Percentiles rank a stretch among this genome's conserved stretches.
These are phyloP conservation scores for Scyliorhinus canicula DNA, from an alignment of 2,797 vertebrate genomes.

Conservation along the genomic window DNA sequence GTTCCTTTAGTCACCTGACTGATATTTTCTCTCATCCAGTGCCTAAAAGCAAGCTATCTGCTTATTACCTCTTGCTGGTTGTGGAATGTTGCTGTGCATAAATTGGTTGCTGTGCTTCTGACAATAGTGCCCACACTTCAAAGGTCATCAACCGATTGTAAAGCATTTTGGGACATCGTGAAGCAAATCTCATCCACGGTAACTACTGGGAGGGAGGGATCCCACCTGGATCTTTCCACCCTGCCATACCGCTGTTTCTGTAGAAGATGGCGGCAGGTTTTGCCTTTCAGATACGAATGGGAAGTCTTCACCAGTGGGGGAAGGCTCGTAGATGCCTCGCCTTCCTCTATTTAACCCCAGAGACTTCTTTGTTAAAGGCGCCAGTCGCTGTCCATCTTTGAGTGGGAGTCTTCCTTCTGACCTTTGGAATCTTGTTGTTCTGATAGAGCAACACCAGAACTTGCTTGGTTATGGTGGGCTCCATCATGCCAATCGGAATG, in stretches of 20 bases:
- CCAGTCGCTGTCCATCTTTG: background rate
- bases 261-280: background rate
- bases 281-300: no score
- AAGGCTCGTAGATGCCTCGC: background rate
- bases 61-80: background rate
- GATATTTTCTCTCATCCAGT: background rate
- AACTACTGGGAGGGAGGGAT: background rate
- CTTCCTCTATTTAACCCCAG: background rate
- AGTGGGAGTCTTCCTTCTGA: background rate
- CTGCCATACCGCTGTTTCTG: background rate
- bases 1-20: background rate
- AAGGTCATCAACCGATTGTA: background rate
- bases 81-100: background rate
- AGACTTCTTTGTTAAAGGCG: background rate
- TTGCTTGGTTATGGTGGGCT: background rate
- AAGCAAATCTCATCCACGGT: background rate
- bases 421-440: background rate
- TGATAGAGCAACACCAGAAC: background rate
- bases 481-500: background rate
- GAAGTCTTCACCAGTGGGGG: background rate
- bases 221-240: background rate
- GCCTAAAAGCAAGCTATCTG: background rate
- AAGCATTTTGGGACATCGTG: background rate
- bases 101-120: background rate
- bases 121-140: background rate